Conservation (phyloP, 92 coral and sea anemone species). For the Actinernus sp. region DNA sequence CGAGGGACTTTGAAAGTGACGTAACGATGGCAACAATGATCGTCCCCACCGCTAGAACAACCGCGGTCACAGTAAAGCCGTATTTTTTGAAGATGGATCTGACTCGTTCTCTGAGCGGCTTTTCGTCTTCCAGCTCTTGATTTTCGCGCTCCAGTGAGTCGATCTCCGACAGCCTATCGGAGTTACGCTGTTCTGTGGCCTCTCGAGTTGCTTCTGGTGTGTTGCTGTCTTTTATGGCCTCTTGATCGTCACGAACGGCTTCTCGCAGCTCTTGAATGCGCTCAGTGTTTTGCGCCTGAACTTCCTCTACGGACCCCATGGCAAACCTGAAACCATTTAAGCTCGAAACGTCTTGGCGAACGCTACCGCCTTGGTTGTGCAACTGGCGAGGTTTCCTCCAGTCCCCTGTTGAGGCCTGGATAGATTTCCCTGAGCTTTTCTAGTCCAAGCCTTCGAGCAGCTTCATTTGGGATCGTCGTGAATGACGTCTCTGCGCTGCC, state of each 20-base stretch:
- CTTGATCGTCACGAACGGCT: neutral
- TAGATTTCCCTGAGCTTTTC: neutral
- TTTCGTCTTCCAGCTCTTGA: neutral
- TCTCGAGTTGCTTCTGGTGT: neutral
- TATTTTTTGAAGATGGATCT: constrained; percentile 1
- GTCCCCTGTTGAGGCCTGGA: constrained; percentile 3
- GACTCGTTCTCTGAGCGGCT: constrained; percentile 1
- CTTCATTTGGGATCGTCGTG: neutral
- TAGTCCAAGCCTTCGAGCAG: neutral
- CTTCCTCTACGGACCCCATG: neutral
- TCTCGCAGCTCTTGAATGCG: neutral
- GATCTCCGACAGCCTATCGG: constrained; percentile 2
- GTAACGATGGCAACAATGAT: neutral
- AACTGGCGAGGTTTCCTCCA: constrained; percentile 1
- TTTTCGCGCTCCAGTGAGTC: constrained; percentile 3
- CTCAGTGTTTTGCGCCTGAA: neutral
- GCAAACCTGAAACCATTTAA: neutral
- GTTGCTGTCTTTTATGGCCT: neutral
- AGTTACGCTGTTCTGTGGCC: neutral
- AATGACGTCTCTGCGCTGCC: neutral
- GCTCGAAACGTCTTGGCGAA: neutral
- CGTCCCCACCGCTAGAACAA: neutral
- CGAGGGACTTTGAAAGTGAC: neutral
- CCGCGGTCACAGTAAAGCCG: constrained; percentile 2
- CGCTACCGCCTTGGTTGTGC: neutral